Evolutionary conservation across 2,888 invertebrate genomes (phyloP).

Genomic region (Ochropleura plecta): DNA sequence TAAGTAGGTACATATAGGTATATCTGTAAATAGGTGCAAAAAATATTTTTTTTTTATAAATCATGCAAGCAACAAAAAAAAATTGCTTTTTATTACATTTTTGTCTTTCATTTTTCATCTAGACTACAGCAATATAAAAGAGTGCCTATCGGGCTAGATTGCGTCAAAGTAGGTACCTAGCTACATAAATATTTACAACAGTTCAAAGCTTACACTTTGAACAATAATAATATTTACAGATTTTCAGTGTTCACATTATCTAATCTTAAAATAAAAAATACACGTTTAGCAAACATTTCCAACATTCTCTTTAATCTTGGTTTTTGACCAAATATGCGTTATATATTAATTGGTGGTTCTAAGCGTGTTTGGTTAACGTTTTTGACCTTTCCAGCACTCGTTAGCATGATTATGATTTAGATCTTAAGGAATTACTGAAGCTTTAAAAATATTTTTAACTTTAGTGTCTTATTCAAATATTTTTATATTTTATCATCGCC

Average conservation of each 20-base stretch:
- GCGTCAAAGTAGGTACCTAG: slow-evolving; percentile 4
- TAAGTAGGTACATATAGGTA: not conserved
- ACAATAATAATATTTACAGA: slow-evolving; percentile 55
- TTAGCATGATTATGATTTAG: slow-evolving; percentile 28
- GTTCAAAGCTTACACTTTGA: slow-evolving; percentile 52
- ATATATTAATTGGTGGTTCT: slow-evolving; percentile 8
- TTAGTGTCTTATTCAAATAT: no score
- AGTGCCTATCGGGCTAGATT: not conserved
- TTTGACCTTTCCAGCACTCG: slow-evolving; percentile 28
- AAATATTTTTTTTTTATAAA: no score
- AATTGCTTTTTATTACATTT: no score
- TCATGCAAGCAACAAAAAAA: no score
- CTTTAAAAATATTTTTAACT: no score
- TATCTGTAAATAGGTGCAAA: not conserved
- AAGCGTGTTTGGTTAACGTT: slow-evolving; percentile 38
- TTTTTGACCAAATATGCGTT: not conserved
- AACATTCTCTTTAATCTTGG: not conserved
- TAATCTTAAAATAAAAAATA: slow-evolving; percentile 10
- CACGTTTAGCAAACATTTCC: slow-evolving; percentile 34
- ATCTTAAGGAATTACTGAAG: slow-evolving; percentile 11
- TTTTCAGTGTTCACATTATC: not conserved
- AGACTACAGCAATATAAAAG: slow-evolving; percentile 3
- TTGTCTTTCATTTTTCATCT: not conserved
- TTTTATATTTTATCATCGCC: not conserved
- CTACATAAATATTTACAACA: slow-evolving; percentile 50